Conservation (phyloP, 64 coral and sea anemone species). For the Acropora yongei region DNA sequence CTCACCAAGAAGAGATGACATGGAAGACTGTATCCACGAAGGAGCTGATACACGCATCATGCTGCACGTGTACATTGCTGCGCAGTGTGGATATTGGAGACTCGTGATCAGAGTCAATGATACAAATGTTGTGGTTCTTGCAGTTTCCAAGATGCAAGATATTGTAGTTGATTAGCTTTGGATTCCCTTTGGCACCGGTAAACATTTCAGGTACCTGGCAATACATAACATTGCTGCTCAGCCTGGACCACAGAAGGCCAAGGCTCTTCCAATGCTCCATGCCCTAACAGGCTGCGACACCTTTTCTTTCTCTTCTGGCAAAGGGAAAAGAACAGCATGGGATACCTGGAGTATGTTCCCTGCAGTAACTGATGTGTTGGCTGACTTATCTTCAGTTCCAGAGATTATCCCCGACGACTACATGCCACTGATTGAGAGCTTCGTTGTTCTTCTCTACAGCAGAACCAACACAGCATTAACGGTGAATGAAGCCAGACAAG, state of each 20-base stretch:
- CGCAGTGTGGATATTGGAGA: neutral
- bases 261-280: conserved; percentile 60
- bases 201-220: conserved; percentile 66
- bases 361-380: conserved; percentile 21
- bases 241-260: conserved; percentile 35
- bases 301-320: conserved; percentile 39
- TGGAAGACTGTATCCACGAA: conserved; percentile 42
- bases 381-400: neutral
- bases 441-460: neutral
- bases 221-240: conserved; percentile 35
- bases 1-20: neutral
- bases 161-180: conserved; percentile 42
- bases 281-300: conserved; percentile 67
- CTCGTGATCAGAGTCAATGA: conserved; percentile 30
- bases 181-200: conserved; percentile 55
- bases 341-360: conserved; percentile 56
- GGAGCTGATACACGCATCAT: conserved; percentile 68
- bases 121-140: conserved; percentile 52
- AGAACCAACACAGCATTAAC: neutral
- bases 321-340: conserved; percentile 72
- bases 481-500: neutral
- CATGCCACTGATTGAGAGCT: conserved; percentile 30
- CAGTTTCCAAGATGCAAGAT: conserved; percentile 27
- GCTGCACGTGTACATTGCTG: conserved; percentile 31
- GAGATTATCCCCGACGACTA: conserved; percentile 5